Conservation (phyloP, 92 coral and sea anemone genomes). For the Anthopleura xanthogrammica region DNA sequence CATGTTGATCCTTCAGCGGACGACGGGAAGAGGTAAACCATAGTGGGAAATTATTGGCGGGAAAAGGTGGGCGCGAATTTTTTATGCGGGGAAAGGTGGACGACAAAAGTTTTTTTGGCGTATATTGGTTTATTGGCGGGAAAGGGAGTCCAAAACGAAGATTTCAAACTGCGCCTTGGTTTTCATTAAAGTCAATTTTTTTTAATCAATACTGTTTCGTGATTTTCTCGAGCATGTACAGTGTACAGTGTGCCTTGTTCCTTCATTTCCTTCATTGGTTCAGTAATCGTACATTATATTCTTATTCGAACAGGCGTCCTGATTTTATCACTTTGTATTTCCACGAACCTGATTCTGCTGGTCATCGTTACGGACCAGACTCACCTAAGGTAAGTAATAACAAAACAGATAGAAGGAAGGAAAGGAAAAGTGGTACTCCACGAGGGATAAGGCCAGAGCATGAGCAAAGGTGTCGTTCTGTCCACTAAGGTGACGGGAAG, state of each 20-base stretch:
- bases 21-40: conserved; percentile 42
- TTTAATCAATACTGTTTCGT: too few relatives aligned
- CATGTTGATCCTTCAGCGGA: conserved; percentile 46
- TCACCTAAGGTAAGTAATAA: conserved; percentile 53
- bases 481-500: too few relatives aligned
- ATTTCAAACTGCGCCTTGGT: too few relatives aligned
- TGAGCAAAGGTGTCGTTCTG: too few relatives aligned
- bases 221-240: too few relatives aligned
- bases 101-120: neutral
- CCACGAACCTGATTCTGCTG: conserved; percentile 80
- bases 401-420: neutral
- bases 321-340: conserved; percentile 75
- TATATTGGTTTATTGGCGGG: too few relatives aligned
- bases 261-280: neutral
- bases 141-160: too few relatives aligned
- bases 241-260: neutral
- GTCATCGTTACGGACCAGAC: conserved; percentile 68
- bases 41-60: neutral
- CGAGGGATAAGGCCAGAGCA: too few relatives aligned
- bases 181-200: too few relatives aligned
- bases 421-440: neutral
- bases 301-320: conserved; percentile 53
- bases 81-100: neutral
- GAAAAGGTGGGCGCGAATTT: neutral
- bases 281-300: too few relatives aligned